Evolutionary conservation across 2,113 vertebrate genomes (phyloP), one percentile per base, ranked within the genome.

Genomic region (Eulemur rufifrons): DNA sequence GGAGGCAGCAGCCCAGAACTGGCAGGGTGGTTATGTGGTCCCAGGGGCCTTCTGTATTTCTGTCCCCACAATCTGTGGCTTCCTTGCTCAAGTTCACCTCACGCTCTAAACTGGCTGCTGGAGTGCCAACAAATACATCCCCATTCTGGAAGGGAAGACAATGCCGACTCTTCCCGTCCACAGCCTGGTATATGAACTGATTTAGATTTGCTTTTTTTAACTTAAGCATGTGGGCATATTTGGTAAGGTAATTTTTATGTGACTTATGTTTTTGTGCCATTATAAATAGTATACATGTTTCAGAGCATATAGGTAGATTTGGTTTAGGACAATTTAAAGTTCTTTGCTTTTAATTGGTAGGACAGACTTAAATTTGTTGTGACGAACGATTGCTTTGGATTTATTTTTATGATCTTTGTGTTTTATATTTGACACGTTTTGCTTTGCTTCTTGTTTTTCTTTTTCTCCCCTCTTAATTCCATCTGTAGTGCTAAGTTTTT

Each of bases 1-100:
- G 29, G 21, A 29, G 61, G 50, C 21, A 76, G 11, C 34, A 52
- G 56, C 42, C 27, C 50, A 74, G 66, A 39, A 34, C n/a, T 56
- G 42, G 32, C 2, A 21, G 15, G 12, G 25, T 4, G 21, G 18
- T 50, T 20, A 3, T 12, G 0, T 23, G 69, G 8, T 3, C 21
- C 9, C 3, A 15, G 6, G n/a, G 8, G 17, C 17, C 14, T 82
- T 18, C 34, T 68, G 11, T n/a, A 32, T 17, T 18, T 32, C n/a
- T 68, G 25, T 54, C 8, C 45, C 37, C 52, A 23, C 4, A 21
- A 42, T 37, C 54, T 71, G 66, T 56, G 15, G 4, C 11, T 84
- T 56, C 50, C 50, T 80, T 59, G 32, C 34, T 50, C 17, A 13
- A 45, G 32, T 37, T 39, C 5, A 50, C 39, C 76, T 80, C 74